phyloP scores from a whole-genome alignment of 2,888 invertebrate species.

The Nineta flava region DNA sequence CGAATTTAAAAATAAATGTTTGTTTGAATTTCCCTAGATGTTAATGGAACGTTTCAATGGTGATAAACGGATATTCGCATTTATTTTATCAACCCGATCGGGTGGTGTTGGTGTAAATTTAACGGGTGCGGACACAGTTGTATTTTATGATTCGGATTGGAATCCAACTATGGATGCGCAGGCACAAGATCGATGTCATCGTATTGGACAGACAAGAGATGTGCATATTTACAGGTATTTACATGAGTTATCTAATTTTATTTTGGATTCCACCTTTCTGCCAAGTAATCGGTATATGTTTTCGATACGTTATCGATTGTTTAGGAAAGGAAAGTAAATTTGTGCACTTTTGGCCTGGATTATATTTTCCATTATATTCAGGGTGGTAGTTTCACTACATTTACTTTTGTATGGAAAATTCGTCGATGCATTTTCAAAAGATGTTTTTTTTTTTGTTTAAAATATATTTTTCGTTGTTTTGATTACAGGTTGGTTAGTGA shows the following conservation, averaged over 20 bases:
- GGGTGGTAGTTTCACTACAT: conserved; percentile 1
- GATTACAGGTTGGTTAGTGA: conserved; percentile 74
- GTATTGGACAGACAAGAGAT: conserved; percentile 97
- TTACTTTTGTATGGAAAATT: neutral
- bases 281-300: neutral
- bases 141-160: conserved; percentile 99
- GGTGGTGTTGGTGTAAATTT: conserved; percentile 97
- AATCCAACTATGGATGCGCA: conserved; percentile 99
- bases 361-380: neutral
- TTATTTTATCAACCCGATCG: conserved; percentile 93
- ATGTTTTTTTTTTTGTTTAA: too few species aligned
- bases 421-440: too few species aligned
- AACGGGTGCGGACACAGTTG: conserved; percentile 96
- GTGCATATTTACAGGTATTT: conserved; percentile 84
- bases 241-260: neutral
- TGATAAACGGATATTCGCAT: conserved; percentile 87
- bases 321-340: neutral
- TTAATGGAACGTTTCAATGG: conserved; percentile 96
- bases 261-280: neutral
- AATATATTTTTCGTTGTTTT: conserved; percentile 5
- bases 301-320: neutral
- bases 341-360: neutral
- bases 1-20: neutral
- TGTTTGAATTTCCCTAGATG: conserved; percentile 34
- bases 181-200: conserved; percentile 91